Evolutionary conservation across 2,113 vertebrate species (phyloP).

Genomic region (Aepyceros melampus): DNA sequence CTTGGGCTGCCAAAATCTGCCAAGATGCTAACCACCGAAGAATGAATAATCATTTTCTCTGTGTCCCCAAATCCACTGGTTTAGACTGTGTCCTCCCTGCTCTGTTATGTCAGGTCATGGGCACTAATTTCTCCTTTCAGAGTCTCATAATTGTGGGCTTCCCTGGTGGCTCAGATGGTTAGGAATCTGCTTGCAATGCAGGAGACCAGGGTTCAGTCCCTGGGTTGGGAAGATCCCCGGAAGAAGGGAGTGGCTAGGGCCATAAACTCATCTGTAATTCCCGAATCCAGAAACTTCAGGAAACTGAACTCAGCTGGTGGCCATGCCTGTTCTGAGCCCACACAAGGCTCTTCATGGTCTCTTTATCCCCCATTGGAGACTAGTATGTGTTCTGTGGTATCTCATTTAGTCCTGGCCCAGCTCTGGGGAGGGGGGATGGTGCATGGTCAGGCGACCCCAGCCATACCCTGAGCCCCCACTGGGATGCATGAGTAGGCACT

Average conservation of each 20-base stretch:
- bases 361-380: background rate
- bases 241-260: background rate
- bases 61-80: background rate
- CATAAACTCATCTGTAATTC: background rate
- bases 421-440: background rate
- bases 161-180: background rate
- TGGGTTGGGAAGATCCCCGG: rapidly evolving
- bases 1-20: too few relatives aligned
- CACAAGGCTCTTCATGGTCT: background rate
- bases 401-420: background rate
- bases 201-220: background rate
- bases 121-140: background rate
- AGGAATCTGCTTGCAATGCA: background rate
- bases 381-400: background rate
- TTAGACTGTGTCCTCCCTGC: background rate
- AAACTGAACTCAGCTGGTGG: background rate
- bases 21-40: too few relatives aligned
- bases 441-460: background rate
- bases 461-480: background rate
- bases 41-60: too few relatives aligned
- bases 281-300: background rate
- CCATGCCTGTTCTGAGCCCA: background rate
- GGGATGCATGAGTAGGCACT: background rate
- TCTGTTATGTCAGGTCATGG: background rate
- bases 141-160: background rate